These are phyloP conservation scores for Pseudomyrmex dendroicus DNA, from an alignment of 1,140 invertebrate species.

Conservation along the genomic window DNA sequence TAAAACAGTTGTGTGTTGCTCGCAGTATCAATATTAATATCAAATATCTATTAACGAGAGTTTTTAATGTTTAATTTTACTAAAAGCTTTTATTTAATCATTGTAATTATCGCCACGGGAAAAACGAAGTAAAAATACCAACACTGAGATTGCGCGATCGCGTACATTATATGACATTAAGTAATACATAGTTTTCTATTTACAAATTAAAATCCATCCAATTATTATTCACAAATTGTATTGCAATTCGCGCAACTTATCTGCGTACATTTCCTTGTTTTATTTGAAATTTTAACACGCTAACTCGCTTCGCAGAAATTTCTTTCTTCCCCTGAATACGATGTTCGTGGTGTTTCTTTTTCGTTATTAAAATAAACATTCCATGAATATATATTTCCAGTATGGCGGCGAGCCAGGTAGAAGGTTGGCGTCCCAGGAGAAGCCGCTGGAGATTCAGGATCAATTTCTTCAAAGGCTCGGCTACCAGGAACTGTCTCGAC, in stretches of 20 bases:
- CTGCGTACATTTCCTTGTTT: not conserved
- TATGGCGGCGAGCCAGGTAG: constrained; percentile 86
- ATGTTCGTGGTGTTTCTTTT: not conserved
- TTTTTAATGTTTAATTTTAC: constrained; percentile 5
- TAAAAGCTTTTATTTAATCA: not conserved
- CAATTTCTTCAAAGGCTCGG: constrained; percentile 87
- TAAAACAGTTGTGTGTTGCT: not conserved
- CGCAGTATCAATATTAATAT: not conserved
- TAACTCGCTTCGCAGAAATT: not conserved
- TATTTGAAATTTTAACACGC: not conserved
- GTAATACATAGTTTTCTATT: too few species aligned
- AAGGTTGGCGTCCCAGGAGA: constrained; percentile 86
- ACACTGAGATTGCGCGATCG: not conserved
- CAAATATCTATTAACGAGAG: not conserved
- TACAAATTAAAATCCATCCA: too few species aligned
- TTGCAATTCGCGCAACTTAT: not conserved
- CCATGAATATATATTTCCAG: constrained; percentile 76
- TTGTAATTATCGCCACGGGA: not conserved
- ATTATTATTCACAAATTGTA: too few species aligned
- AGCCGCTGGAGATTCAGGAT: constrained; percentile 87
- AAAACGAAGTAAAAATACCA: not conserved
- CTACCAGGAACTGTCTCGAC: constrained; percentile 86
- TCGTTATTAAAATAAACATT: constrained; percentile 51
- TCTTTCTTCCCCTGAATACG: not conserved
- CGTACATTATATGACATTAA: not conserved